A percentile compares a stretch with the other conserved stretches of the same genome.
Conservation (phyloP, 1,140 invertebrate genomes). For the Phortica variegata region DNA sequence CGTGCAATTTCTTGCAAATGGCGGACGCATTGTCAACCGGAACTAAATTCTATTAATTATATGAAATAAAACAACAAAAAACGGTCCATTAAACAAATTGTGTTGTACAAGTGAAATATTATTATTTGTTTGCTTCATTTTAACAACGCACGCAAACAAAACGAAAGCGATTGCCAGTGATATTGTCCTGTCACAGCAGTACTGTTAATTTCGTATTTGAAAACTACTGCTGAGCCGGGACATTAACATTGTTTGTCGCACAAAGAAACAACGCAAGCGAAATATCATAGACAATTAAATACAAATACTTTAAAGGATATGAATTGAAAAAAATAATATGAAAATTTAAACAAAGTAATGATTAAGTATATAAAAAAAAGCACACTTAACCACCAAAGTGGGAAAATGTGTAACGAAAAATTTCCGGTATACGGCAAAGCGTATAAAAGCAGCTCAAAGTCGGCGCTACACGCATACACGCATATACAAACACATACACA, state of each 20-base stretch:
- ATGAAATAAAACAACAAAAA: not conserved
- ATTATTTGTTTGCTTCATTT: too few species aligned
- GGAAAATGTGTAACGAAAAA: conserved; percentile 11
- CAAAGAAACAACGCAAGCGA: conserved; percentile 11
- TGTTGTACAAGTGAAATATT: conserved; percentile 13
- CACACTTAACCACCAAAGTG: not conserved
- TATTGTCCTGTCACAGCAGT: conserved; percentile 96
- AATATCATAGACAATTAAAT: not conserved
- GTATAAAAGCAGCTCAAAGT: conserved; percentile 24
- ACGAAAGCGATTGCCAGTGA: conserved; percentile 64
- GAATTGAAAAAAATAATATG: conserved; percentile 7
- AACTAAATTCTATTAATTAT: not conserved
- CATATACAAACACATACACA: conserved; percentile 2
- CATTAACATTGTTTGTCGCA: conserved; percentile 63
- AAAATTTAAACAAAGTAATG: conserved; percentile 15
- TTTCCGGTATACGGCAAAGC: conserved; percentile 37
- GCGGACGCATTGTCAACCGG: conserved; percentile 29
- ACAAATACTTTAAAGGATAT: not conserved
- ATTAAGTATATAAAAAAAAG: too few species aligned
- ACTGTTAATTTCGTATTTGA: conserved; percentile 60
- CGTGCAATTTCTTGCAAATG: conserved; percentile 55
- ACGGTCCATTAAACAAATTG: conserved; percentile 3
- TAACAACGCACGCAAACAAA: conserved; percentile 28
- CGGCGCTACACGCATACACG: conserved; percentile 14
- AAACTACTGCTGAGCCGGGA: conserved; percentile 84